phyloP scores from a whole-genome alignment of 2,888 invertebrate genomes.

The Xanthorhoe designata region DNA sequence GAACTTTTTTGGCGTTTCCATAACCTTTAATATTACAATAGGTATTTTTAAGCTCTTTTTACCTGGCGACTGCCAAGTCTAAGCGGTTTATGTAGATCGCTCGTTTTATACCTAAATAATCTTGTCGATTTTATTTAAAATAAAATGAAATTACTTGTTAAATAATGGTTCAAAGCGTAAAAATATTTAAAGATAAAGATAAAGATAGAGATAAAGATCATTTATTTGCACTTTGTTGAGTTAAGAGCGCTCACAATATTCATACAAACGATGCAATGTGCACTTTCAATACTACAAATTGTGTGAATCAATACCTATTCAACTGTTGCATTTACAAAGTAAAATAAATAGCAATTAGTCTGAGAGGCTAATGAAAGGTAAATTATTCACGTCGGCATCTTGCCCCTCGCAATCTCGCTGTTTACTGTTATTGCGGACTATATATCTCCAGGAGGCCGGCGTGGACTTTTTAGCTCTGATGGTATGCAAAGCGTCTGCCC shows the following conservation, averaged over 20 bases:
- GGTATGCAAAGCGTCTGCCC: constrained; percentile 16
- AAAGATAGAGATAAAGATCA: too few relatives aligned
- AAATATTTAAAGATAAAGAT: too few relatives aligned
- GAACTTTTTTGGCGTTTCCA: neutral
- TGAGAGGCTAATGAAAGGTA: constrained; percentile 37
- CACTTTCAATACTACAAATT: neutral
- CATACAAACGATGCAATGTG: too few relatives aligned
- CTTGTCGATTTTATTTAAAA: too few relatives aligned
- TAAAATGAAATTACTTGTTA: too few relatives aligned
- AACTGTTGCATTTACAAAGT: constrained; percentile 10
- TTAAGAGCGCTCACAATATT: too few relatives aligned
- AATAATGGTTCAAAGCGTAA: too few relatives aligned
- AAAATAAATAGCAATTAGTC: constrained; percentile 37
- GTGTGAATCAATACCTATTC: neutral
- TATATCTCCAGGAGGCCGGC: constrained; percentile 29
- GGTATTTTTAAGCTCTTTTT: neutral
- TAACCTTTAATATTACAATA: neutral
- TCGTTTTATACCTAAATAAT: too few relatives aligned
- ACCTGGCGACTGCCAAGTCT: too few relatives aligned
- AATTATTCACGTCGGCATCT: constrained; percentile 38
- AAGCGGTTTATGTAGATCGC: too few relatives aligned
- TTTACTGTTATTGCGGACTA: constrained; percentile 43
- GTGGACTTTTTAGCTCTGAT: neutral
- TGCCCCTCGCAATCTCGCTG: constrained; percentile 35
- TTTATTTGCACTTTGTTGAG: too few relatives aligned